phyloP scores from a whole-genome alignment of 1,140 invertebrate genomes.

The Drosophila parabipectinata region DNA sequence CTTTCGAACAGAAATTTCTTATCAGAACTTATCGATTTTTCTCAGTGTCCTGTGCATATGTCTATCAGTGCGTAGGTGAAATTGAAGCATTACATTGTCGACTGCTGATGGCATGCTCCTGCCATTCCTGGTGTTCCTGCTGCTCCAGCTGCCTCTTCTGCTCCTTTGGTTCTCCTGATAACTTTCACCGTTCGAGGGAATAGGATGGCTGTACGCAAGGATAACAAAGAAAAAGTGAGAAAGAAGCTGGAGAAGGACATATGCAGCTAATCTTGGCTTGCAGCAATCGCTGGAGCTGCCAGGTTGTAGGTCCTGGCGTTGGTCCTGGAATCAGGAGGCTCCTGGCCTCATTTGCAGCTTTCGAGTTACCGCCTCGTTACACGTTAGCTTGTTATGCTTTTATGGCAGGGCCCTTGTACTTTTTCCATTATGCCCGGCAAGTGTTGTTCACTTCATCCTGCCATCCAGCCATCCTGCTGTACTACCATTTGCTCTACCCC shows the following conservation, averaged over 20 bases:
- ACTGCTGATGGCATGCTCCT: conserved; percentile 51
- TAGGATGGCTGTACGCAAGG: background rate
- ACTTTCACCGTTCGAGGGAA: conserved; percentile 14
- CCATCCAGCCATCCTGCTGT: background rate
- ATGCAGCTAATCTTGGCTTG: conserved; percentile 28
- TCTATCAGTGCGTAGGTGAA: conserved; percentile 34
- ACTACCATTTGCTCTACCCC: background rate
- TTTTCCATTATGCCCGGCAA: conserved; percentile 64
- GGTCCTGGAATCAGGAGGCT: conserved; percentile 6
- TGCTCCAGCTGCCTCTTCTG: background rate
- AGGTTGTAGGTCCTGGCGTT: conserved; percentile 16
- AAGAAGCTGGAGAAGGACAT: background rate
- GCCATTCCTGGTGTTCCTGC: conserved; percentile 18
- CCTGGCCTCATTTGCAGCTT: conserved; percentile 67
- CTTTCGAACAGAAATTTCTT: too few species aligned
- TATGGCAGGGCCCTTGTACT: conserved; percentile 62
- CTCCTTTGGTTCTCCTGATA: conserved; percentile 24
- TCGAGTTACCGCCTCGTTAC: conserved; percentile 61
- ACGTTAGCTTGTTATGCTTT: conserved; percentile 78
- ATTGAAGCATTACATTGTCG: conserved; percentile 71
- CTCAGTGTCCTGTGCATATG: conserved; percentile 1
- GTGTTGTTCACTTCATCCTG: conserved; percentile 29
- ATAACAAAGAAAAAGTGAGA: background rate
- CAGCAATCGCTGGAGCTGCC: conserved; percentile 14
- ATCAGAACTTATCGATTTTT: background rate